Base-by-base conservation (phyloP, 2,888 invertebrate species). In the Pardosa pseudoannulata region DNA sequence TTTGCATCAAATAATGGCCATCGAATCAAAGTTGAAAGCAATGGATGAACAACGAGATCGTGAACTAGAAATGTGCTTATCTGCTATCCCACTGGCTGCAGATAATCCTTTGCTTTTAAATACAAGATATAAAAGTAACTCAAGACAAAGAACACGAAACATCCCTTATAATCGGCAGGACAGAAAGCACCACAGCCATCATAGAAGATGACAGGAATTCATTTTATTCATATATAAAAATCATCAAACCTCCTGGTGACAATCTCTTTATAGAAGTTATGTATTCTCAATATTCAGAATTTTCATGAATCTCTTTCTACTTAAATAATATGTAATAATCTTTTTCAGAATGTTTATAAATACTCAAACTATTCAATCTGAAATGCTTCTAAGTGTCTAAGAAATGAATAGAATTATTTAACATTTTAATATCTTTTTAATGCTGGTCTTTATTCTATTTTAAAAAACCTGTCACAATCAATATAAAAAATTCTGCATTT, bases 1-100 rank as follows among this genome's bases (percentile, higher is more conserved):
- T 90, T 94, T 95, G 90, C 94, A 95, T 9, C 95, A 96, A 79
- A 97, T 97, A 89, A 95, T 95, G 90, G 96, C 96, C 0, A 97
- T 97, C 86, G 96, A 97, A 91, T 96, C 96, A 0, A 97, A 97
- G 91, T 92, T 97, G 0, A 96, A 95, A 90, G 92, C 88, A 3
- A 88, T 88, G 88, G 56, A 86, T 27, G 78, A 81, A 27, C 85
- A 86, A 13, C 56, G 74, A 13, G 88, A 88, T 9, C 78, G 32
- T 72, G 88, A 88, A 9, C 27, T 88, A 6, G 88, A 88, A 31
- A 64, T 72, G 71, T 86, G 88, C 50, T 65, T 88, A 31, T 68
- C 81, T 16, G 29, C 78, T 31, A 46, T 65, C 29, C 64, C 75
- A 56, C 36, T 32, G 23, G 19, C 31, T 46, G 68, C 23, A 11